phyloP scores from a whole-genome alignment of 23 tunicate species.

The Styela plicata region DNA sequence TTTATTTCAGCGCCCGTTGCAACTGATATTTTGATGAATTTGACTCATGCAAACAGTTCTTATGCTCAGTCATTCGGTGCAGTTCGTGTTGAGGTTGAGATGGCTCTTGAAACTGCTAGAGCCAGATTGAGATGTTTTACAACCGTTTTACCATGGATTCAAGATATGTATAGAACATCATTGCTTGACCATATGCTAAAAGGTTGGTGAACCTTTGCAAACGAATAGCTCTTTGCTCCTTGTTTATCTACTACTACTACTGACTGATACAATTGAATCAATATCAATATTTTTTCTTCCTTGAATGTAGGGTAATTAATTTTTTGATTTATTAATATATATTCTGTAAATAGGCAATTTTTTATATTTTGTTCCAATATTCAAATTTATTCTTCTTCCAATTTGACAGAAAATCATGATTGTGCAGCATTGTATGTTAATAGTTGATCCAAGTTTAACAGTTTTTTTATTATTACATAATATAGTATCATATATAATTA shows the following conservation, averaged over 20 bases:
- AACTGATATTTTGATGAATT: constrained; percentile 68
- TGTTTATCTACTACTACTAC: no score
- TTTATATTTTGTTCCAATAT: not conserved
- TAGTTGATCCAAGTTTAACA: no score
- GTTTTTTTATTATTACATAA: no score
- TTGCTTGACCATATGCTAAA: constrained; percentile 67
- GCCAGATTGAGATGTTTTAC: constrained; percentile 63
- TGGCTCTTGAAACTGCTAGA: constrained; percentile 58
- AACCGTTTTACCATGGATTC: constrained; percentile 86
- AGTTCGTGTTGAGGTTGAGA: constrained; percentile 68
- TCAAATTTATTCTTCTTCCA: not conserved
- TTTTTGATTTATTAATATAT: no score
- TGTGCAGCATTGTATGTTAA: no score
- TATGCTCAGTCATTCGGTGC: constrained; percentile 84
- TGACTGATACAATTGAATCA: no score
- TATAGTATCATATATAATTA: no score
- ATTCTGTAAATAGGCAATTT: not conserved
- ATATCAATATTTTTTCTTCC: no score
- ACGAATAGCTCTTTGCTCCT: not conserved
- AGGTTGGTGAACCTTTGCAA: constrained; percentile 29
- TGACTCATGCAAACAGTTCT: constrained; percentile 76
- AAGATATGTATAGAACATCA: constrained; percentile 80
- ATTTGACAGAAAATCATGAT: no score
- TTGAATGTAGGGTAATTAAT: no score
- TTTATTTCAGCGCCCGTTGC: constrained; percentile 92